Conservation (phyloP, 2,113 vertebrate species). For the Gopherus flavomarginatus region DNA sequence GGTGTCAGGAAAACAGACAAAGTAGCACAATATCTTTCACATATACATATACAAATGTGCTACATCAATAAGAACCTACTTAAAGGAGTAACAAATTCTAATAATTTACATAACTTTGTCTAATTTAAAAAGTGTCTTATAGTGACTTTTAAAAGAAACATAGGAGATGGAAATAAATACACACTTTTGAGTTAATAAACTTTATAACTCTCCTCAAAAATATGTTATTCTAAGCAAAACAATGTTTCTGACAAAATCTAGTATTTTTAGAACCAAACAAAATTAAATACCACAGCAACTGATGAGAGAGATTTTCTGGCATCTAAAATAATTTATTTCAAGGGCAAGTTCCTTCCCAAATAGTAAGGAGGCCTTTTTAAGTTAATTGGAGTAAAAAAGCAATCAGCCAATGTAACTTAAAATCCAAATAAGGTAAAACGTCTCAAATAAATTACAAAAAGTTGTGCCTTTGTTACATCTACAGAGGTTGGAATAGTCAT, state of each 20-base stretch:
- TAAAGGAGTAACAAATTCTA: not conserved
- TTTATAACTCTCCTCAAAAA: not conserved
- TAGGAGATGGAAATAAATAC: not conserved
- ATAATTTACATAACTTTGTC: not conserved
- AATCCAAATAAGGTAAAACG: rapidly evolving
- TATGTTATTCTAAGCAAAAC: not conserved
- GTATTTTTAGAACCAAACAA: not conserved
- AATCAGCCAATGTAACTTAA: not conserved
- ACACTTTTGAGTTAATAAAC: not conserved
- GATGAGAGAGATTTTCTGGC: not conserved
- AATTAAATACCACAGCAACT: not conserved
- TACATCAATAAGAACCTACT: not conserved
- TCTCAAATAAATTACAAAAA: rapidly evolving
- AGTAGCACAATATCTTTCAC: not conserved
- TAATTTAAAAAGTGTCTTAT: not conserved
- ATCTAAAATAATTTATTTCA: not conserved
- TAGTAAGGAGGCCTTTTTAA: rapidly evolving
- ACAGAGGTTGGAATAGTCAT: rapidly evolving
- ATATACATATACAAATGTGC: not conserved
- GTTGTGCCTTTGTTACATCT: rapidly evolving
- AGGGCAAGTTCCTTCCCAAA: not conserved
- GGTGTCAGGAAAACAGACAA: not conserved
- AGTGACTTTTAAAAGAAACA: not conserved
- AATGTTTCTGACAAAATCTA: not conserved
- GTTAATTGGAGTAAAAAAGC: not conserved